A percentile compares a stretch with the other conserved stretches of the same genome.
These are phyloP conservation scores for Eilema caniola DNA, from an alignment of 2,888 invertebrate species.

Conservation along the genomic window DNA sequence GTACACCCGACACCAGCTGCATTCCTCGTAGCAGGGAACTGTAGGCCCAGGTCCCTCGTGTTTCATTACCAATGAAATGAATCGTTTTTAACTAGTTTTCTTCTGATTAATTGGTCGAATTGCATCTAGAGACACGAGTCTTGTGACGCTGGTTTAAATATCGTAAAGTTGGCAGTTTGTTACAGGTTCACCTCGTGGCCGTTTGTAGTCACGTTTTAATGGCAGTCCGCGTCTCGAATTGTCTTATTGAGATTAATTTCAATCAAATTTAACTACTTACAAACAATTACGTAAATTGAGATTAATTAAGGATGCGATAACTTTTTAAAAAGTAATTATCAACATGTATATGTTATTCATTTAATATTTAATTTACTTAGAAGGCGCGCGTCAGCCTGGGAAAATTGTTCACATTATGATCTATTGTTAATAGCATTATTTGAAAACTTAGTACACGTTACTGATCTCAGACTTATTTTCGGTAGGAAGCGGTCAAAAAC, in stretches of 20 bases:
- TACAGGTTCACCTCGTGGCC: no score
- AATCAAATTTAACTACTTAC: not conserved
- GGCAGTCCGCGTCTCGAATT: not conserved
- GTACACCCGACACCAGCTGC: no score
- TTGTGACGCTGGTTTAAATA: no score
- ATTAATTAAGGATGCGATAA: conserved; percentile 7
- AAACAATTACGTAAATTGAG: conserved; percentile 1
- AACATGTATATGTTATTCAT: conserved; percentile 3
- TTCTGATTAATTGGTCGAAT: no score
- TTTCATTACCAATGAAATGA: no score
- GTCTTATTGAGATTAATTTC: not conserved
- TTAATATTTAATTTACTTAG: not conserved
- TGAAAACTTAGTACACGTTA: not conserved
- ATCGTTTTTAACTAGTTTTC: no score
- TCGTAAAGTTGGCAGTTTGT: no score
- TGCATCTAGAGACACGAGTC: no score
- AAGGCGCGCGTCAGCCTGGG: not conserved
- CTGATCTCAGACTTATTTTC: not conserved
- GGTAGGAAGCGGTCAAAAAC: not conserved
- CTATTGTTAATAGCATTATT: not conserved
- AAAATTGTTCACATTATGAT: not conserved
- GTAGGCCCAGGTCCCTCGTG: no score
- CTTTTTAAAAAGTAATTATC: not conserved
- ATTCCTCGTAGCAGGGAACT: no score
- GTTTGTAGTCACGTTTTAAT: not conserved